Conservation (phyloP, 92 coral and sea anemone genomes). For the Galaxea fascicularis region DNA sequence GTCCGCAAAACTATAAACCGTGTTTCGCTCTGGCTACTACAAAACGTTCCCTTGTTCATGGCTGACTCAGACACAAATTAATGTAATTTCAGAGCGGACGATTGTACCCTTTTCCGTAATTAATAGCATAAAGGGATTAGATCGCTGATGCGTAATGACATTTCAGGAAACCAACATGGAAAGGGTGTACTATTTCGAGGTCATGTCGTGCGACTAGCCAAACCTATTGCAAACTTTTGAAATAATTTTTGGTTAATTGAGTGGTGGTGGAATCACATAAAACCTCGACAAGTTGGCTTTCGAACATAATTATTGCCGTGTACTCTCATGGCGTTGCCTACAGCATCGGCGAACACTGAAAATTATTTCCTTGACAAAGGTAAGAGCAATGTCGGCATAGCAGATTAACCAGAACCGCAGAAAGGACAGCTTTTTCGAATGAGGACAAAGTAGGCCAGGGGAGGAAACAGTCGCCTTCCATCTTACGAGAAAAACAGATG, state of each 20-base stretch:
- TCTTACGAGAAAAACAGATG: no score
- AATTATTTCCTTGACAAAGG: background rate
- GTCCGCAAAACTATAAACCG: no score
- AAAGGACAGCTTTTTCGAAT: background rate
- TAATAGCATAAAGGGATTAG: slow-evolving; percentile 19
- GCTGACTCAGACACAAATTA: background rate
- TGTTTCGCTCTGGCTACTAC: no score
- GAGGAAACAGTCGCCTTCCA: background rate
- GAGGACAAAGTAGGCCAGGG: background rate
- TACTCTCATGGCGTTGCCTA: background rate
- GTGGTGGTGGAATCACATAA: background rate
- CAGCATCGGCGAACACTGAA: background rate
- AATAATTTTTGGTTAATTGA: background rate
- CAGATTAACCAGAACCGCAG: no score
- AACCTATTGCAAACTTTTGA: background rate
- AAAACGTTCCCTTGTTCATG: no score
- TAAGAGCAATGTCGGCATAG: background rate
- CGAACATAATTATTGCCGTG: background rate
- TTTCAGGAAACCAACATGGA: slow-evolving; percentile 21
- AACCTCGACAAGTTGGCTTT: background rate
- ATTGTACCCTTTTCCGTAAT: slow-evolving; percentile 6
- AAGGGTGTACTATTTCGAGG: slow-evolving; percentile 18
- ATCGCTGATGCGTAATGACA: background rate
- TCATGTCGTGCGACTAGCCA: background rate
- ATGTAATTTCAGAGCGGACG: background rate